Evolutionary conservation across 2,888 invertebrate genomes (phyloP).

Genomic region (Cotesia congregata): DNA sequence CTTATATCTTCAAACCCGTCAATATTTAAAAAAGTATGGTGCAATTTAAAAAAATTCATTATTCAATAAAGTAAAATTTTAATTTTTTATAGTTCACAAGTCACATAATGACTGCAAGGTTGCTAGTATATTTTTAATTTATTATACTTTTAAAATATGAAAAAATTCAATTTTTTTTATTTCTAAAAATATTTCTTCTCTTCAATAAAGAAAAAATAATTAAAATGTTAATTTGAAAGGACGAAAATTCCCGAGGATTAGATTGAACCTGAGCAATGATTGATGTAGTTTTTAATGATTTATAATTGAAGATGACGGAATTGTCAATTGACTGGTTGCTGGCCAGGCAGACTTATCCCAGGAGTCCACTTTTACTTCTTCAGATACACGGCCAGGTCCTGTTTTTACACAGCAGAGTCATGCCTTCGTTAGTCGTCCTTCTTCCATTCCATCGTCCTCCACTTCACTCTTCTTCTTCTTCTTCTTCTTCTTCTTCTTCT

Average conservation of each 20-base stretch:
- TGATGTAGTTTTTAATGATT: not conserved
- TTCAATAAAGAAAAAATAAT: not conserved
- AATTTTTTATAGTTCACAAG: no score
- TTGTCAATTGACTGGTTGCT: slow-evolving; percentile 20
- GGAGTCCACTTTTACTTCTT: slow-evolving; percentile 26
- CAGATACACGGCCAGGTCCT: slow-evolving; percentile 48
- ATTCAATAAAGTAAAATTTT: no score
- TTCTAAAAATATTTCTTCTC: no score
- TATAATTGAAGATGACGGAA: slow-evolving; percentile 18
- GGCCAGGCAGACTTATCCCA: slow-evolving; percentile 21
- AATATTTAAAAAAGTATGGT: no score
- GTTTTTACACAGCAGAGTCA: slow-evolving; percentile 50
- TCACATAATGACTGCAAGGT: no score
- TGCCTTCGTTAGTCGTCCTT: slow-evolving; percentile 35
- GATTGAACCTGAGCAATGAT: not conserved
- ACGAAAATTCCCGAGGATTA: not conserved
- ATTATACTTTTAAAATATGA: no score
- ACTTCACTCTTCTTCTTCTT: slow-evolving; percentile 20
- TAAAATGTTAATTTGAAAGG: not conserved
- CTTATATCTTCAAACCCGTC: no score
- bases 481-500: slow-evolving; percentile 22
- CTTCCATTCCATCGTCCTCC: slow-evolving; percentile 28
- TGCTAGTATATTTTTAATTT: no score
- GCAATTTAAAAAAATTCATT: no score
- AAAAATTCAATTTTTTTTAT: no score